Base-by-base conservation (phyloP, 2,888 invertebrate species). In the Apocheima hispidaria region DNA sequence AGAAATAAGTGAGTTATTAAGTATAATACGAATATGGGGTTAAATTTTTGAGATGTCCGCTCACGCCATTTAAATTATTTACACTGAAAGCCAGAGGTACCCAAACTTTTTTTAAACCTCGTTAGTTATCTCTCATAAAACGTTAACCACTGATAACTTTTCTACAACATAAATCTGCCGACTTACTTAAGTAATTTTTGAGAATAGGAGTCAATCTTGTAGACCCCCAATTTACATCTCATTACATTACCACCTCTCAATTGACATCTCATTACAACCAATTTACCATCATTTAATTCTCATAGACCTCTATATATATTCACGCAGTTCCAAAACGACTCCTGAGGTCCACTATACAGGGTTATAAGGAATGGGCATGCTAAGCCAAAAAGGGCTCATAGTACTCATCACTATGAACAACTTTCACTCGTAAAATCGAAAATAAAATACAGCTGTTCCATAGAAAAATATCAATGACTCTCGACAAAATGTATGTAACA, bases 21-120 rank as follows among this genome's bases (percentile, higher is more conserved):
- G n/a, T n/a, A 26, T n/a, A 21, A 5, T 38, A 38, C 2, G 10
- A 38, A 21, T n/a, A 26, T 43, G 6, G 16, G 28, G 16, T 16
- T 28, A 44, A 26, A 44, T 26, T 44, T 16, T 44, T 26, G 26
- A 26, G 9, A 44, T 28, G 14, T 44, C 14, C 28, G 28, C 16
- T 4, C 44, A 44, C 10, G 28, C 16, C 44, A 26, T 44, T 44
- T 44, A 23, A 21, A 44, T 44, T 44, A 44, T 44, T 44, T 28
- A 44, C 28, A 16, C 16, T 28, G 26, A 10, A 26, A 16, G 28
- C 44, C 44, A 44, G 16, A 9, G 28, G 16, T 44, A 0, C 28
- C 3, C 26, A 28, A 44, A 16, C 44, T 16, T 28, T 30, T 30
- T 12, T 33, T 33, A n/a, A 12, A 4, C n/a, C n/a, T 3, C n/a